Percentiles rank a stretch among this genome's conserved stretches.
Evolutionary conservation across 2,113 vertebrate species (phyloP).

Genomic region (Mormoops blainvillei): DNA sequence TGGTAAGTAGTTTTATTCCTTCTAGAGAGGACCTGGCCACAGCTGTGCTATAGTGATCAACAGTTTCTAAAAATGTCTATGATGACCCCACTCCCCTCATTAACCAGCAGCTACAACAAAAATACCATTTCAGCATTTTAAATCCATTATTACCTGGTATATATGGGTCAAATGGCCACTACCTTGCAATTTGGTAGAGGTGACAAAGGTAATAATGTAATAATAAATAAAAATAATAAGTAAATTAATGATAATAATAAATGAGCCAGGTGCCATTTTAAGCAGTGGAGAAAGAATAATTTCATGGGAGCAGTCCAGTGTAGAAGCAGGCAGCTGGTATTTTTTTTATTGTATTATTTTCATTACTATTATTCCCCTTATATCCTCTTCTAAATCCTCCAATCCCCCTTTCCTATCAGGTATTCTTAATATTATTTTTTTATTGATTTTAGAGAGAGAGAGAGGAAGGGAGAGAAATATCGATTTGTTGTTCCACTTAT

Average conservation of each 20-base stretch:
- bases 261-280: background rate
- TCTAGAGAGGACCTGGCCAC: background rate
- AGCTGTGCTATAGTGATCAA: background rate
- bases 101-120: background rate
- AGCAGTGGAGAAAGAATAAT: background rate
- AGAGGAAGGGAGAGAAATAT: too few species aligned
- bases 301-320: background rate
- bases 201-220: background rate
- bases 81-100: background rate
- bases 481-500: too few species aligned
- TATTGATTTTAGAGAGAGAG: too few species aligned
- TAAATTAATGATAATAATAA: background rate
- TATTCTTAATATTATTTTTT: too few species aligned
- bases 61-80: background rate
- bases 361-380: too few species aligned
- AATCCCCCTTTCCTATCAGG: too few species aligned
- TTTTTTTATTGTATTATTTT: background rate
- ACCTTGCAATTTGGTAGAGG: background rate
- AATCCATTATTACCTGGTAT: background rate
- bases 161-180: background rate
- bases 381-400: too few species aligned
- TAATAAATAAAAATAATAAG: background rate
- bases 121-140: background rate
- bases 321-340: background rate
- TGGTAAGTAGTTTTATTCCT: background rate